Base-by-base conservation (phyloP, 1,140 invertebrate genomes). In the Uloborus diversus region DNA sequence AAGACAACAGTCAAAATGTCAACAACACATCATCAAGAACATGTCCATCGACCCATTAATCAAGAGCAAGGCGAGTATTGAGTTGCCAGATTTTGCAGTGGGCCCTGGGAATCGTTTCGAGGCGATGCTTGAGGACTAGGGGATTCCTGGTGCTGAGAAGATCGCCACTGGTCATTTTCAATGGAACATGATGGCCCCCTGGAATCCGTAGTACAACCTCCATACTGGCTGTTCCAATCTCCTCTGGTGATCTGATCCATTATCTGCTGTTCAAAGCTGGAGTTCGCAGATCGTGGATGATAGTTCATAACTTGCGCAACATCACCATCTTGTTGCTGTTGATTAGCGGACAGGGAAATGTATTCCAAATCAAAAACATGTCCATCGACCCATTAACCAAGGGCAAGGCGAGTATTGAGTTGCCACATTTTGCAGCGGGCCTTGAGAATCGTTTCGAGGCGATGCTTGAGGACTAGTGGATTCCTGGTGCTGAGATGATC, bases 31-130 rank as follows among this genome's bases (percentile, higher is more conserved):
- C n/a, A n/a, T 70, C 32, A 70, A 23, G 57, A 70, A 13, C 68
- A 70, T 9, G 49, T 32, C 68, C 68, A 70, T 30, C 68, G 56
- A 17, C 57, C 57, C 13, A 70, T 53, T 33, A 70, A 57, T 53
- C 68, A 70, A 25, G 68, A 33, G 23, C 27, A 57, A 7, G 56
- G 68, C 4, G 65, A n/a, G n/a, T n/a, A n/a, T n/a, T n/a, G n/a
- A n/a, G n/a, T n/a, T n/a, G n/a, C n/a, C n/a, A n/a, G n/a, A n/a
- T n/a, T n/a, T n/a, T n/a, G 30, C 14, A 53, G 42, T 20, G 25
- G 27, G 49, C 1, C 42, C n/a, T 33, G 25, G 25, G 2, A 30
- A n/a, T 68, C 65, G 7, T 32, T 68, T 2, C 9, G 49, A 20
- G 35, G 23, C 1, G 62, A 27, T 13, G 20, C 27, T 42, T 65